A percentile compares a stretch with the other conserved stretches of the same genome.
These are phyloP conservation scores for Drosophila eugracilis DNA, from an alignment of 1,140 invertebrate genomes.

Conservation along the genomic window DNA sequence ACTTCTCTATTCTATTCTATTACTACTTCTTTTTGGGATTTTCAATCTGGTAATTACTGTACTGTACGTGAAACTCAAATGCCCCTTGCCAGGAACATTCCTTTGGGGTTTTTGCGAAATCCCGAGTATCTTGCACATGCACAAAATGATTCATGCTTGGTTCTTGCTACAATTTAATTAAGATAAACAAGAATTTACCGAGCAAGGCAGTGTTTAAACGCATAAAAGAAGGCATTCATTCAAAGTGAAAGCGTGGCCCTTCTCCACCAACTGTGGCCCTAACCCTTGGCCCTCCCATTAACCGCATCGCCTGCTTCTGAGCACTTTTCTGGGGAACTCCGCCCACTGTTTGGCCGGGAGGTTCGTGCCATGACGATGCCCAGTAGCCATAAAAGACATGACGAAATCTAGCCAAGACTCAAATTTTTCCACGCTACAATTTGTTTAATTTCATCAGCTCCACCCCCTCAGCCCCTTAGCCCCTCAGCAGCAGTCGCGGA, in stretches of 20 bases:
- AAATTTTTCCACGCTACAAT: conserved; percentile 76
- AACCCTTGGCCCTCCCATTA: not conserved
- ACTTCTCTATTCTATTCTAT: too few relatives aligned
- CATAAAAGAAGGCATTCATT: conserved; percentile 1
- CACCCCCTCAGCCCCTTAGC: too few relatives aligned
- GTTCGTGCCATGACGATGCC: conserved; percentile 29
- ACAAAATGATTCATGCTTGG: conserved; percentile 27
- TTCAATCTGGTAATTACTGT: too few relatives aligned
- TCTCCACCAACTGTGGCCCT: not conserved
- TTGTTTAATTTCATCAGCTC: conserved; percentile 69
- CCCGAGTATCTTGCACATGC: conserved; percentile 5
- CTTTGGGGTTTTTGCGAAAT: not conserved
- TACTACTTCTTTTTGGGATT: too few relatives aligned
- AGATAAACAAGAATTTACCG: conserved; percentile 21
- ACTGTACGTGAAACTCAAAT: not conserved
- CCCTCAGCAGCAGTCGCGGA: too few relatives aligned
- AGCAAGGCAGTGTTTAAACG: conserved; percentile 6
- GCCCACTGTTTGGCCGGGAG: conserved; percentile 9
- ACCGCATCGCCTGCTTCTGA: not conserved
- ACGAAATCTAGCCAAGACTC: conserved; percentile 45
- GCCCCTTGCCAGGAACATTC: not conserved
- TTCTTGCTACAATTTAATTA: conserved; percentile 18
- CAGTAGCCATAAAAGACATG: conserved; percentile 54
- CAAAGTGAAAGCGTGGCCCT: too few relatives aligned
- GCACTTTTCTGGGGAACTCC: not conserved